Base-by-base conservation (phyloP, 2,888 invertebrate species). In the Coecobrya sp. region DNA sequence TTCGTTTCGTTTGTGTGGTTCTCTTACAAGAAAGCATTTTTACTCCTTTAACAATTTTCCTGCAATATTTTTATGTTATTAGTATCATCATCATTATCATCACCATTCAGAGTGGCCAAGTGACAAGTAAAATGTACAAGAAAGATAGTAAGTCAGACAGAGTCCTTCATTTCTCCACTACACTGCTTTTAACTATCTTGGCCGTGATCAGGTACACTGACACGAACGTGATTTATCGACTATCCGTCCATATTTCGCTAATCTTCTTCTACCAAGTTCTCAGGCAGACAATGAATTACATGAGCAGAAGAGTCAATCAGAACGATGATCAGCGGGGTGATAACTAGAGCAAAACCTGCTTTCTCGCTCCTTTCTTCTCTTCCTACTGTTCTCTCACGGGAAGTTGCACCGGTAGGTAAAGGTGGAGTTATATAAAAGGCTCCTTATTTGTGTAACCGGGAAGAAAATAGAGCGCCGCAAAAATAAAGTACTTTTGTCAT, bases 181-280 rank as follows among this genome's bases (percentile, higher is more conserved):
- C n/a, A n/a, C 19, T 30, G 45, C 45, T 22, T n/a, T 52, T 22
- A 42, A 73, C 11, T 73, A 19, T 45, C 22, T 76, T 36, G 22
- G 52, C 55, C 55, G 30, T 59, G 36, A 16, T 36, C 36, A 59
- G 2, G 82, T 36, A 36, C 36, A 82, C 82, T 5, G 30, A 84
- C 59, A 30, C 19, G 62, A 81, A 68, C 86, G 81, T 91, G 86
- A 86, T 91, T 91, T 91, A 86, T 91, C 86, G 86, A 22, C 79
- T 59, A 70, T 86, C 86, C 25, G 16, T 55, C 19, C 70, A 4
- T 22, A 70, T 86, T 86, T 70, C 70, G 52, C 85, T 85, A 76
- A 90, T 90, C 52, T 84, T 19, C 8, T 30, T 45, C 73, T 13
- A 8, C 19, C 2, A 13, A 30, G 7, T 19, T 25, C 1, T n/a